Conservation (phyloP, 2,888 invertebrate species). For the Chrysopilus asiliformis region DNA sequence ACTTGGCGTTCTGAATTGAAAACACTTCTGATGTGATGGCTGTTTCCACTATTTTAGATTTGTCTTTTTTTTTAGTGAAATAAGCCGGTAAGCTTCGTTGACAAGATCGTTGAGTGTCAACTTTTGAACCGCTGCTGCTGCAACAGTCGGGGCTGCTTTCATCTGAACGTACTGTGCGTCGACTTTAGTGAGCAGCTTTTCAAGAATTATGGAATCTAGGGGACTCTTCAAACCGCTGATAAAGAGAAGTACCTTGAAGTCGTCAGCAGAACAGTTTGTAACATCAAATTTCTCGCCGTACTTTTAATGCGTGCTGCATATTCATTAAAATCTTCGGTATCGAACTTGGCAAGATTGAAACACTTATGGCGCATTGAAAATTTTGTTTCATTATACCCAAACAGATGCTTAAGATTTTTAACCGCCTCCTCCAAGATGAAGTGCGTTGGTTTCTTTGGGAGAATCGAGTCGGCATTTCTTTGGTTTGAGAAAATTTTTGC, state of each 20-base stretch:
- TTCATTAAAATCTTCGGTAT: too few relatives aligned
- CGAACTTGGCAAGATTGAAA: too few relatives aligned
- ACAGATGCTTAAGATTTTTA: not conserved
- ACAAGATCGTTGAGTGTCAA: not conserved
- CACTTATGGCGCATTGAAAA: too few relatives aligned
- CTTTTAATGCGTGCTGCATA: not conserved
- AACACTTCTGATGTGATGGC: not conserved
- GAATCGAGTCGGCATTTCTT: not conserved
- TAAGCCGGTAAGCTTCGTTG: not conserved
- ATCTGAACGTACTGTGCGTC: not conserved
- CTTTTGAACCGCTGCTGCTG: not conserved
- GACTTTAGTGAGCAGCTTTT: constrained; percentile 4
- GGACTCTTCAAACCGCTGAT: not conserved
- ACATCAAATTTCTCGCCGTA: not conserved
- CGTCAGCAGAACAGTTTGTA: not conserved
- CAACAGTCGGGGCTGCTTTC: constrained; percentile 1
- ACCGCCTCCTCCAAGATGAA: not conserved
- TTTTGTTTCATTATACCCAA: constrained; percentile 1
- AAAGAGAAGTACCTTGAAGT: constrained; percentile 1
- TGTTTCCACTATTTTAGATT: too few relatives aligned
- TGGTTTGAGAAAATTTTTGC: too few relatives aligned
- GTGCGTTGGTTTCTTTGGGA: not conserved
- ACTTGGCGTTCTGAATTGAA: not conserved
- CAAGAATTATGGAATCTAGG: constrained; percentile 1
- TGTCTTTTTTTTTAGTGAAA: not conserved